These are phyloP conservation scores for Fulmarus glacialis DNA, from an alignment of 2,113 vertebrate species.

Conservation along the genomic window DNA sequence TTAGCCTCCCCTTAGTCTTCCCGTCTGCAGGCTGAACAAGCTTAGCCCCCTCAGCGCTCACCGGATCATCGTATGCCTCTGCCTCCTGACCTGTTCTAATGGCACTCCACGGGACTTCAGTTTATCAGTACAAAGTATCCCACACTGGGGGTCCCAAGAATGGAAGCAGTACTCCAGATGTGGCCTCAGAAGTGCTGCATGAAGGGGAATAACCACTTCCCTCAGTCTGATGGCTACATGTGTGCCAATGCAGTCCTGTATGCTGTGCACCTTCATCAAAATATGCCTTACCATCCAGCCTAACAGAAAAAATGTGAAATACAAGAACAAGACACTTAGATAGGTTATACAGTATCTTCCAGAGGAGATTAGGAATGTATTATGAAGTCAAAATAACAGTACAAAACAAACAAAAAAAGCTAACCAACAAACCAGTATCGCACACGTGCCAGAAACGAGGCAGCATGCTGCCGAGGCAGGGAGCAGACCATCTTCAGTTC, in stretches of 20 bases:
- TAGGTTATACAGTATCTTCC: background rate
- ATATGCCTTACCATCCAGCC: background rate
- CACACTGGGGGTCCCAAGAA: background rate
- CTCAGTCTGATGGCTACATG: background rate
- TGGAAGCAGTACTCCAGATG: background rate
- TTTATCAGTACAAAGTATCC: background rate
- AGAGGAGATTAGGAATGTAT: background rate
- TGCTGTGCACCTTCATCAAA: background rate
- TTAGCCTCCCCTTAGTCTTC: background rate
- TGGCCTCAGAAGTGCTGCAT: background rate
- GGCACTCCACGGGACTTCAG: background rate
- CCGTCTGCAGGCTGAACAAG: background rate
- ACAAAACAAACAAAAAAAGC: background rate
- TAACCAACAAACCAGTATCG: background rate
- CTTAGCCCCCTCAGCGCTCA: background rate
- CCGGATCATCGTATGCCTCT: fast-evolving
- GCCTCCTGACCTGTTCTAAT: background rate
- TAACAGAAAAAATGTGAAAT: background rate
- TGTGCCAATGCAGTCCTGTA: background rate
- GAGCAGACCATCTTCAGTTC: background rate
- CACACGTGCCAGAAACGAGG: fast-evolving
- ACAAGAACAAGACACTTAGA: background rate
- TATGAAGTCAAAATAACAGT: background rate
- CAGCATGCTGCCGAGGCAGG: background rate
- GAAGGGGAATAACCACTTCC: background rate